phyloP scores from a whole-genome alignment of 2,888 invertebrate genomes.

The Pseudoips prasinana region DNA sequence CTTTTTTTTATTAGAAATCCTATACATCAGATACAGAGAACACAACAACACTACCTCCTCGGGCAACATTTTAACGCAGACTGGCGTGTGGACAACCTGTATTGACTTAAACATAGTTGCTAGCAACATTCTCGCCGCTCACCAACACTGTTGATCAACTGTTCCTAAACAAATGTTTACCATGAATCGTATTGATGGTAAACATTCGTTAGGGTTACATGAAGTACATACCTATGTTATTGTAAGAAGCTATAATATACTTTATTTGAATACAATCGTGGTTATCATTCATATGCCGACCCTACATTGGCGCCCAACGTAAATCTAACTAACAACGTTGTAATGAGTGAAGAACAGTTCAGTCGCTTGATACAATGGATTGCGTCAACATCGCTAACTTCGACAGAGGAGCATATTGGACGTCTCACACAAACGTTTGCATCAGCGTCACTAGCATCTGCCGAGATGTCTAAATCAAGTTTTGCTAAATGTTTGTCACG shows the following conservation, averaged over 20 bases:
- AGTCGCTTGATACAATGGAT: neutral
- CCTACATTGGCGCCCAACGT: constrained; percentile 1
- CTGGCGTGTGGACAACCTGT: no score
- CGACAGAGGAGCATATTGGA: neutral
- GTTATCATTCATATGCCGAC: neutral
- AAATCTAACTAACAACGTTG: neutral
- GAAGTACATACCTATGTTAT: neutral
- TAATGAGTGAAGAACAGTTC: neutral
- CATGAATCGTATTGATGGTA: no score
- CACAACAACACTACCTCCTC: no score
- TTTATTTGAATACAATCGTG: neutral
- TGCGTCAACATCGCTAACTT: neutral
- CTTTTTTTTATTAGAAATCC: no score
- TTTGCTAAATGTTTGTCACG: neutral
- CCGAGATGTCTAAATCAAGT: neutral
- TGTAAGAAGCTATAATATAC: neutral
- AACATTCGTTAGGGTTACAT: neutral
- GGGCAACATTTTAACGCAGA: no score
- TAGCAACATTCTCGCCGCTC: no score
- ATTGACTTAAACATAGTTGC: no score
- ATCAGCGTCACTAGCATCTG: no score
- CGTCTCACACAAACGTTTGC: neutral
- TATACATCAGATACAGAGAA: no score
- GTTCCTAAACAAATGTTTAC: no score
- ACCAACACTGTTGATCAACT: no score